These are phyloP conservation scores for Argyra leucocephala DNA, from an alignment of 2,888 invertebrate genomes.

Conservation along the genomic window DNA sequence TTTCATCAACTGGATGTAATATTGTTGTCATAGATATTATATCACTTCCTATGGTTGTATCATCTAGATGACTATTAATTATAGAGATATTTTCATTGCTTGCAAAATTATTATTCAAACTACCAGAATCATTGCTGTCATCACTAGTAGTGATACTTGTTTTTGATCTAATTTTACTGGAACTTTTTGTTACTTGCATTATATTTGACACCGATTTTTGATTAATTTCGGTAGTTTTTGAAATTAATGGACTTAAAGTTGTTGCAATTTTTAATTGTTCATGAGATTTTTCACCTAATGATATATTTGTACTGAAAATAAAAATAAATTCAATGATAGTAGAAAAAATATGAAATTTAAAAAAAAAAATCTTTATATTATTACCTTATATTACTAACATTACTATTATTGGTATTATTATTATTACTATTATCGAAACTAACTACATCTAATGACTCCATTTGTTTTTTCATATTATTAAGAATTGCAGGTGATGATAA, in stretches of 20 bases:
- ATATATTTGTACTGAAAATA: not conserved
- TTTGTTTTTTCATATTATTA: not conserved
- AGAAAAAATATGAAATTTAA: not conserved
- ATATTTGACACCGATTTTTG: not conserved
- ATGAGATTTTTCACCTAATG: not conserved
- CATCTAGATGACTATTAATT: not conserved
- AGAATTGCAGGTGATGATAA: not conserved
- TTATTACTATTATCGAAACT: not conserved
- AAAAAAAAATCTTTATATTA: no score
- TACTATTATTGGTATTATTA: conserved; percentile 2
- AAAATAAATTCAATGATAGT: not conserved
- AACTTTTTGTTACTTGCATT: not conserved
- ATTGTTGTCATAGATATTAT: not conserved
- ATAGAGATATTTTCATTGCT: no score
- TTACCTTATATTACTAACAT: not conserved
- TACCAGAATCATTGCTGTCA: not conserved
- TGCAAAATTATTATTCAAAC: no score
- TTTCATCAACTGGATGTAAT: not conserved
- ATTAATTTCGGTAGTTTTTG: not conserved
- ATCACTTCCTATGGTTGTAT: not conserved
- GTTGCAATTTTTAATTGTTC: not conserved
- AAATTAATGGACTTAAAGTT: not conserved
- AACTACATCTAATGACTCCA: not conserved
- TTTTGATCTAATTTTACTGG: not conserved
- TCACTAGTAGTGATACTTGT: not conserved